These are phyloP conservation scores for Nomada flava DNA, from an alignment of 2,888 invertebrate species.

Conservation along the genomic window DNA sequence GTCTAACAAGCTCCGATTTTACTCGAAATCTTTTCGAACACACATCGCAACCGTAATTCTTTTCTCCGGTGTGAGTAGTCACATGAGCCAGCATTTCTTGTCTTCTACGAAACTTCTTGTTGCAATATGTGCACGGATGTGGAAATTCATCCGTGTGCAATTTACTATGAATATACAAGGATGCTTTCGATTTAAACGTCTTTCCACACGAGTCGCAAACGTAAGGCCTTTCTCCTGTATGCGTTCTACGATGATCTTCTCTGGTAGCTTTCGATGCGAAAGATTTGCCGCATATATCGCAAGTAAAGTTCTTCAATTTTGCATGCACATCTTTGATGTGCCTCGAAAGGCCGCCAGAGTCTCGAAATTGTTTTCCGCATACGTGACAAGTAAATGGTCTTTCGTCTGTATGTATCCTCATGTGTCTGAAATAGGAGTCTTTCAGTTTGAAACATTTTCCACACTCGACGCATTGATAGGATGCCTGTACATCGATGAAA, in stretches of 20 bases:
- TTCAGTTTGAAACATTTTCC: conserved; percentile 84
- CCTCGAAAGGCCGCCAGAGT: conserved; percentile 81
- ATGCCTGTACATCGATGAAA: conserved; percentile 28
- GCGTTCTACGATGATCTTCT: conserved; percentile 83
- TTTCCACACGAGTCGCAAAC: conserved; percentile 85
- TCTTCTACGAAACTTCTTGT: conserved; percentile 85
- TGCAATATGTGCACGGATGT: conserved; percentile 85
- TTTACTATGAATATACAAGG: conserved; percentile 84
- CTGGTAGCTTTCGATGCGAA: conserved; percentile 82
- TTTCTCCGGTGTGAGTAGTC: conserved; percentile 86
- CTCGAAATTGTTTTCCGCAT: conserved; percentile 83
- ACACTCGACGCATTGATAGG: conserved; percentile 84
- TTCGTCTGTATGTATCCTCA: conserved; percentile 83
- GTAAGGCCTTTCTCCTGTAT: conserved; percentile 81
- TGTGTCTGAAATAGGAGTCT: conserved; percentile 85
- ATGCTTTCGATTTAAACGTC: conserved; percentile 84
- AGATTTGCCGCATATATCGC: conserved; percentile 79
- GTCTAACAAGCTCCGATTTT: conserved; percentile 87
- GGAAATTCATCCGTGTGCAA: conserved; percentile 84
- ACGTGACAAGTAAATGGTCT: conserved; percentile 83
- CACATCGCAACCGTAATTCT: conserved; percentile 85
- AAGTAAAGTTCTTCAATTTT: conserved; percentile 79
- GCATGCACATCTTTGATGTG: conserved; percentile 82
- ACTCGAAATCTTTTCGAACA: conserved; percentile 86
- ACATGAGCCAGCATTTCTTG: conserved; percentile 86